Evolutionary conservation across 1,140 invertebrate genomes (phyloP).

Genomic region (Drosophila dunni): DNA sequence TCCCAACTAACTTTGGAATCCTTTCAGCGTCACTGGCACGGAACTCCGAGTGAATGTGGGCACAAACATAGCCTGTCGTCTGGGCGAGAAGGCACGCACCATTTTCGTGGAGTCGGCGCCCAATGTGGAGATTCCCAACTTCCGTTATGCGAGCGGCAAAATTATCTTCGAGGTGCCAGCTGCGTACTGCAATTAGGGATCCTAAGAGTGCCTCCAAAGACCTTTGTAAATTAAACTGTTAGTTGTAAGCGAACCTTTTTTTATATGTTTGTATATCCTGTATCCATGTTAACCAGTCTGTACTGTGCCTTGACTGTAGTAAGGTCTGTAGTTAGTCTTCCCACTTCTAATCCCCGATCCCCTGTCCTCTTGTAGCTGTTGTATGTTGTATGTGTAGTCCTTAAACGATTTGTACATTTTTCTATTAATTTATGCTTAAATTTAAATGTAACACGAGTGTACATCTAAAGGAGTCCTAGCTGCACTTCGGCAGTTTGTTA

Average conservation of each 20-base stretch:
- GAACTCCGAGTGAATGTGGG: constrained; percentile 81
- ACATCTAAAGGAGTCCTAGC: constrained; percentile 30
- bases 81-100: constrained; percentile 73
- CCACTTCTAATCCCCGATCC: neutral
- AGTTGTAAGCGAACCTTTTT: constrained; percentile 27
- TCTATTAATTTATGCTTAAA: constrained; percentile 43
- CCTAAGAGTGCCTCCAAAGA: neutral
- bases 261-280: constrained; percentile 11
- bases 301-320: constrained; percentile 54
- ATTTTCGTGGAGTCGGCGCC: constrained; percentile 75
- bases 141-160: constrained; percentile 66
- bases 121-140: constrained; percentile 76
- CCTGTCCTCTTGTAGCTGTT: neutral
- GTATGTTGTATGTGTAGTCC: constrained; percentile 4
- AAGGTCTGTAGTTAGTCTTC: constrained; percentile 21
- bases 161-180: constrained; percentile 84
- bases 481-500: constrained; percentile 9
- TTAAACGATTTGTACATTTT: constrained; percentile 66
- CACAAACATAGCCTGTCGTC: constrained; percentile 69
- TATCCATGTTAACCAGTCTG: constrained; percentile 31
- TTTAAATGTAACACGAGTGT: constrained; percentile 58
- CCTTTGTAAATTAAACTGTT: constrained; percentile 62
- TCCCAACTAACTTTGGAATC: neutral
- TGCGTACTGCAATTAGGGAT: constrained; percentile 69
- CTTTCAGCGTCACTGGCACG: constrained; percentile 57